These are phyloP conservation scores for Neolamprologus falcicula DNA, from an alignment of 2,113 vertebrate genomes.

Conservation along the genomic window DNA sequence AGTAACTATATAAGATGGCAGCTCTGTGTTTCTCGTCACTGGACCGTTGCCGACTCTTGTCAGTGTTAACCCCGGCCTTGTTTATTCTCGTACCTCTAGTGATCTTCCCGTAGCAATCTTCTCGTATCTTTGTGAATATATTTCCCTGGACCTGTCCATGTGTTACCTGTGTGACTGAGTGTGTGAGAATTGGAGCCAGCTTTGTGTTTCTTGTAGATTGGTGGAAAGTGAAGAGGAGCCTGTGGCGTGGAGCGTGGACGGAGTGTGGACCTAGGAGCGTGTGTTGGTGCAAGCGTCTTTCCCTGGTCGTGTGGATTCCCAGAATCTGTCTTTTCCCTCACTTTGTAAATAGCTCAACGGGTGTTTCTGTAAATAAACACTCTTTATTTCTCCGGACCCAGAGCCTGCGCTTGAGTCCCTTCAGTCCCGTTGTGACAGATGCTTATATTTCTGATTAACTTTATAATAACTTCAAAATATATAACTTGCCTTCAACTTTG, in stretches of 20 bases:
- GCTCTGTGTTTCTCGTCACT: neutral
- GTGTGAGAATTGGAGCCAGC: neutral
- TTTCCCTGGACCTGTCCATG: neutral
- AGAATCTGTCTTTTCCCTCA: fast-evolving
- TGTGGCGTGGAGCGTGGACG: neutral
- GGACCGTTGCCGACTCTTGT: neutral
- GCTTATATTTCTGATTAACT: neutral
- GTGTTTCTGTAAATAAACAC: no score
- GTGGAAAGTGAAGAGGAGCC: neutral
- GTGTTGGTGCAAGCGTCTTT: neutral
- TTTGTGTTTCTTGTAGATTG: neutral
- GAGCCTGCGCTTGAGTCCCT: neutral
- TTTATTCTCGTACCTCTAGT: fast-evolving
- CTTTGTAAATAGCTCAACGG: fast-evolving
- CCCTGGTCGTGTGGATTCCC: fast-evolving
- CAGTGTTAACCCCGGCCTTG: neutral
- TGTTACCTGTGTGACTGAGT: neutral
- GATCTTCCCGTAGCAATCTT: neutral
- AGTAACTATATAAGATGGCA: neutral
- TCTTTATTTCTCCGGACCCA: fast-evolving
- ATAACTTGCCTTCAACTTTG: neutral
- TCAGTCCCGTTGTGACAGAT: neutral
- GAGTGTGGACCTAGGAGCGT: neutral
- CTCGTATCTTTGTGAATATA: fast-evolving
- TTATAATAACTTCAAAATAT: neutral